Percentiles rank a stretch among this genome's conserved stretches.
Conservation (phyloP, 92 coral and sea anemone species). For the Zoanthus sansibaricus region DNA sequence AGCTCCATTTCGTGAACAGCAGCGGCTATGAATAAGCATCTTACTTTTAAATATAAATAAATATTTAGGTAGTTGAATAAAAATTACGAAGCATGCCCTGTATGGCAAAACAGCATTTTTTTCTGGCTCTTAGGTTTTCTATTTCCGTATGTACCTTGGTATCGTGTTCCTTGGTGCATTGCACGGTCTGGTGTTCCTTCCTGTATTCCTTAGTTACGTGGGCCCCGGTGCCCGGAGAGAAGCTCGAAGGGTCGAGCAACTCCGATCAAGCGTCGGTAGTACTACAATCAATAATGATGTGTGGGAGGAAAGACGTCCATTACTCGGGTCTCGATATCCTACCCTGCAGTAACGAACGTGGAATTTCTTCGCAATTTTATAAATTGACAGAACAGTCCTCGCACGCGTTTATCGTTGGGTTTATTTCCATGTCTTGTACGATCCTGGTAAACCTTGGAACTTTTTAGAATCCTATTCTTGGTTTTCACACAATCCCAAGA, state of each 20-base stretch:
- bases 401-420: no score
- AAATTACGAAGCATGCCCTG: not conserved
- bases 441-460: no score
- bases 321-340: not conserved
- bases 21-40: not conserved
- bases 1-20: not conserved
- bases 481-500: no score
- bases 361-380: no score
- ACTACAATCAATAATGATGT: conserved; percentile 6
- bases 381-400: no score
- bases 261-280: not conserved
- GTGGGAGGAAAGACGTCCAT: conserved; percentile 31
- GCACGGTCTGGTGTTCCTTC: conserved; percentile 93
- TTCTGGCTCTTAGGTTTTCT: conserved; percentile 81
- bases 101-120: not conserved
- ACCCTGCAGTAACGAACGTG: not conserved
- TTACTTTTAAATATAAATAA: not conserved
- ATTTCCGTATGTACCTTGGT: conserved; percentile 98
- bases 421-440: no score
- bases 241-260: not conserved
- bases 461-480: no score
- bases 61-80: not conserved
- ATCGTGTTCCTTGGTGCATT: conserved; percentile 95
- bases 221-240: conserved; percentile 78
- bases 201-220: conserved; percentile 92